Conservation (phyloP, 2,113 vertebrate species). For the Cettia cetti region DNA sequence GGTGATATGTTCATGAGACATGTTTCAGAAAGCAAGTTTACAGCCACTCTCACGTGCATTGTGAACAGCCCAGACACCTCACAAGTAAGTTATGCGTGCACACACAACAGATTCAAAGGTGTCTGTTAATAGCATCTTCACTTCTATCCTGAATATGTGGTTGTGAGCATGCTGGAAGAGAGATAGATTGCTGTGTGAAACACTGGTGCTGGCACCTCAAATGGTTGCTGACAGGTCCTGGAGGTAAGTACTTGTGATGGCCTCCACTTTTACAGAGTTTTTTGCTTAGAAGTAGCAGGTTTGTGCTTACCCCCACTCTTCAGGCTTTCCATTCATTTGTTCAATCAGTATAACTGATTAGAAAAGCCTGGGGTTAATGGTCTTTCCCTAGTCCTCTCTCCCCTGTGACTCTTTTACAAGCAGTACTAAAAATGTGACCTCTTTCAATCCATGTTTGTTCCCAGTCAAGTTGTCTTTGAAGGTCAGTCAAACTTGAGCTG, state of each 20-base stretch:
- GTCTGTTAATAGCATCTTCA: background rate
- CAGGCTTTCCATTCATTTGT: background rate
- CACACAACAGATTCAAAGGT: background rate
- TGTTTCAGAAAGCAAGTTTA: background rate
- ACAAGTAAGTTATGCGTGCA: background rate
- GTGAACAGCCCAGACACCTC: background rate
- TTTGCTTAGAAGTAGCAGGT: background rate
- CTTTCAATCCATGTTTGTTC: background rate
- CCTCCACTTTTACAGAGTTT: background rate
- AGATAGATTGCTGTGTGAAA: background rate
- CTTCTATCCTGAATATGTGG: background rate
- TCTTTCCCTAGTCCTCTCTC: background rate
- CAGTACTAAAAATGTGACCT: background rate
- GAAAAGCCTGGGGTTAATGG: background rate
- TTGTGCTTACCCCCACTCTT: background rate
- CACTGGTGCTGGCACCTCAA: background rate
- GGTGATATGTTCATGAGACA: background rate
- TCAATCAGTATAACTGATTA: background rate
- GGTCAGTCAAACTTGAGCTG: background rate
- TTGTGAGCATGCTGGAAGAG: background rate
- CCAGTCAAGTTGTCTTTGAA: background rate
- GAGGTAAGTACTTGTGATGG: background rate
- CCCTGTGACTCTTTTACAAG: background rate
- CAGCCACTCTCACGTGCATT: background rate
- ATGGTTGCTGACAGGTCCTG: background rate